Base-by-base conservation (phyloP, 2,888 invertebrate genomes). In the Catocala sponsa region DNA sequence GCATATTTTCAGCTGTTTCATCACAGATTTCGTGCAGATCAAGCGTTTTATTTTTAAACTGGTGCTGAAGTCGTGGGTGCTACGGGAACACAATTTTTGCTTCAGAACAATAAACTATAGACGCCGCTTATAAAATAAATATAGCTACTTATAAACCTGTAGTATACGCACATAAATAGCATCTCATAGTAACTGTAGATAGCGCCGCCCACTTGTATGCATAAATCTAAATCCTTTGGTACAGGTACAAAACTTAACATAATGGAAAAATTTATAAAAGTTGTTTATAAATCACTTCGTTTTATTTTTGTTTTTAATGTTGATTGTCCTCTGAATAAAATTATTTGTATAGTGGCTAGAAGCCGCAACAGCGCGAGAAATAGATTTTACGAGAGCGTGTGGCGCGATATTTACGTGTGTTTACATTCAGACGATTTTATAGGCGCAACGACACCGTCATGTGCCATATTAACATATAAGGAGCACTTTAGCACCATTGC, bases 351-450 rank as follows among this genome's bases (percentile, higher is more conserved):
- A 86, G 83, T 85, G 82, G 76, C 70, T 79, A 80, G 81, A 80
- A 78, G 84, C 86, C 81, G 87, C 89, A 88, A 87, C 85, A 86
- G 86, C 79, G 87, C 89, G 84, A 87, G 91, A 93, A 94, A 94
- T 94, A 93, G 92, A 93, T 92, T 94, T 94, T 91, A 94, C 91
- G 94, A 92, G 89, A 87, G 90, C 87, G 86, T 90, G 90, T 84
- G 90, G 86, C 84, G 88, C 88, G 90, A 90, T 92, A 91, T 93
- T 93, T 91, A 92, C 93, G 90, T 89, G 81, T 93, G 93, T 93
- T 94, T 94, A 94, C 90, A 91, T 92, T 86, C 82, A 84, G 90
- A 88, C 89, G 87, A 89, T 89, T 92, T 94, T 93, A 94, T 94
- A 92, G 92, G 94, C 91, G 72, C 94, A 94, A 93, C 91, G 93